A percentile compares a stretch with the other conserved stretches of the same genome.
Evolutionary conservation across 2,888 invertebrate genomes (phyloP).

Genomic region (Phlogophora meticulosa): DNA sequence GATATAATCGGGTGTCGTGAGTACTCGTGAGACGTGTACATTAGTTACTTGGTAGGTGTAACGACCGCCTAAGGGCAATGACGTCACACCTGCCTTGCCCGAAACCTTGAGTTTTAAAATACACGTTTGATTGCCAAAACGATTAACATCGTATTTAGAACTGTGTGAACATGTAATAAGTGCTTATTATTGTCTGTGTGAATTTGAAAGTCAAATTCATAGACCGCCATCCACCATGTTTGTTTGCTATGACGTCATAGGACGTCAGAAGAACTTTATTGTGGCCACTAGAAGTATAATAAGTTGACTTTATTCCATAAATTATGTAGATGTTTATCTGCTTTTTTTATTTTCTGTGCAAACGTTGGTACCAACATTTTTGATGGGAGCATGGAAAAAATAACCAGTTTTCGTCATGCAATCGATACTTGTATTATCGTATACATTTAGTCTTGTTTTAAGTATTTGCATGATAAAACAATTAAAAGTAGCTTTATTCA

Average conservation of each 20-base stretch:
- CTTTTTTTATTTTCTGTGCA: conserved; percentile 30
- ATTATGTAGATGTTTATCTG: conserved; percentile 56
- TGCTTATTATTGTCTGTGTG: conserved; percentile 68
- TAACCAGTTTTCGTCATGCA: conserved; percentile 23
- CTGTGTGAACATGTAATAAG: conserved; percentile 72
- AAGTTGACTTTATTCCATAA: conserved; percentile 63
- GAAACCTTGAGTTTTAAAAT: conserved; percentile 71
- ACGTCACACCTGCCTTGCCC: conserved; percentile 70
- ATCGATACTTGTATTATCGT: conserved; percentile 32
- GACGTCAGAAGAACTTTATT: conserved; percentile 48
- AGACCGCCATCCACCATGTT: conserved; percentile 57
- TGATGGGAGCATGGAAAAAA: conserved; percentile 31
- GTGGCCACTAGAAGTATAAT: conserved; percentile 56
- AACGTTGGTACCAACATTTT: conserved; percentile 39
- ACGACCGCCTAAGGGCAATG: conserved; percentile 56
- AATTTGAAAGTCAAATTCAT: conserved; percentile 65
- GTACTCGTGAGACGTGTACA: conserved; percentile 27
- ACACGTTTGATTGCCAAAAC: conserved; percentile 73
- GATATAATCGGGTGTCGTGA: conserved; percentile 44
- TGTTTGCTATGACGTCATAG: conserved; percentile 61
- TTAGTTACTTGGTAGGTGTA: conserved; percentile 46
- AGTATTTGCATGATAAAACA: conserved; percentile 17
- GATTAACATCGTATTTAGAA: conserved; percentile 73
- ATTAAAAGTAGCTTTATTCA: conserved; percentile 9
- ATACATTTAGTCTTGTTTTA: conserved; percentile 18